Evolutionary conservation across 2,888 invertebrate genomes (phyloP).

Genomic region (Mycalesis mineus): DNA sequence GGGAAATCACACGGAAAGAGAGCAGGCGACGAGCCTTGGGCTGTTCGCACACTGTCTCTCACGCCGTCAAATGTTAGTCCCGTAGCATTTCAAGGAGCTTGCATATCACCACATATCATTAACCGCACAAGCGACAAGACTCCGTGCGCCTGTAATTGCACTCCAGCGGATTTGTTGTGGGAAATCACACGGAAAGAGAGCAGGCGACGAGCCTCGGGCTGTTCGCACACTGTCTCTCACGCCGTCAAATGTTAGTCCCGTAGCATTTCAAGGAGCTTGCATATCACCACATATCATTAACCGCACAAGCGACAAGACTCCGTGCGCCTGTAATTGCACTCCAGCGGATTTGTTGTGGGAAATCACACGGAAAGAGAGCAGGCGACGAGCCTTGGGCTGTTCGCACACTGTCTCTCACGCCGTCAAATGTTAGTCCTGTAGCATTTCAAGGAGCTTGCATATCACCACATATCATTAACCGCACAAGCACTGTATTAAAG

Average conservation of each 20-base stretch:
- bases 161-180: slow-evolving; percentile 4
- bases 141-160: background rate
- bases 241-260: background rate
- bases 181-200: slow-evolving; percentile 14
- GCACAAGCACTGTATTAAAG: background rate
- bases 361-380: slow-evolving; percentile 10
- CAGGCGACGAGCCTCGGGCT: background rate
- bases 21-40: background rate
- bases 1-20: slow-evolving; percentile 16
- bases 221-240: background rate
- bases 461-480: no score
- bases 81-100: no score
- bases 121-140: background rate
- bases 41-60: background rate
- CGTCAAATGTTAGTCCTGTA: no score
- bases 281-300: no score
- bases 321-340: background rate
- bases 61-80: background rate
- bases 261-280: no score
- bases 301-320: background rate
- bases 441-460: no score
- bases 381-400: background rate
- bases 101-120: no score
- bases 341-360: slow-evolving; percentile 3
- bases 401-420: background rate